Evolutionary conservation across 1,140 invertebrate species (phyloP), one percentile per base, ranked within the genome.

Genomic region (Laupala kohalensis): DNA sequence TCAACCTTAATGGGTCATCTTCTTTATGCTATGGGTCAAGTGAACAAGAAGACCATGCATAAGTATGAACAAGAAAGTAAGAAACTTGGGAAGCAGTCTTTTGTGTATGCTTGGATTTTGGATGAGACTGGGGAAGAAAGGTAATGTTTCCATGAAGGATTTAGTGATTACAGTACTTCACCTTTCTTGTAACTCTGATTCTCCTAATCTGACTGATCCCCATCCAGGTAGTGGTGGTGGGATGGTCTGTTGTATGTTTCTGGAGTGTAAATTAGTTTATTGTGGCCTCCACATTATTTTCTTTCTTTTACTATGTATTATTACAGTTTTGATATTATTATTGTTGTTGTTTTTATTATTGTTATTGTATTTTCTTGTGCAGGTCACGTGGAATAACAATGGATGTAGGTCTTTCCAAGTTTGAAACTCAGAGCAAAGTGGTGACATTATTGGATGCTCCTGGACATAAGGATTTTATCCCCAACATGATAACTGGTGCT

Each of bases 41-140:
- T 99, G 2, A 90, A 91, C 53, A 90, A 95, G 76, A 92, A 91
- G 78, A 86, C 89, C 0, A 94, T 99, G 86, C 96, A 98, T 80
- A 98, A 98, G 80, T 97, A 97, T 86, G 96, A 98, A 80, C 93
- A 96, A 78, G 97, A 99, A 77, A 97, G 97, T 69, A 94, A 95
- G 78, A 98, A 99, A 80, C 81, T 96, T 74, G 98, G 98, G 0
- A 99, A 99, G 82, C 93, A 97, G 75, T 97, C 95, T 65, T 99
- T 99, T 78, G 92, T 94, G 82, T 99, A 94, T 84, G 97, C 97
- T 19, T 99, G 97, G 97, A 94, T 99, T 12, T 82, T 99, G n/a
- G 98, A 99, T 84, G 96, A 99, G 84, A 98, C 95, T 73, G 94
- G 95, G 9, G 97, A 99, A 83, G 97, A 99, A 83, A 88, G 97